These are phyloP conservation scores for Lacerta viridis DNA, from an alignment of 2,797 vertebrate genomes.

Conservation along the genomic window DNA sequence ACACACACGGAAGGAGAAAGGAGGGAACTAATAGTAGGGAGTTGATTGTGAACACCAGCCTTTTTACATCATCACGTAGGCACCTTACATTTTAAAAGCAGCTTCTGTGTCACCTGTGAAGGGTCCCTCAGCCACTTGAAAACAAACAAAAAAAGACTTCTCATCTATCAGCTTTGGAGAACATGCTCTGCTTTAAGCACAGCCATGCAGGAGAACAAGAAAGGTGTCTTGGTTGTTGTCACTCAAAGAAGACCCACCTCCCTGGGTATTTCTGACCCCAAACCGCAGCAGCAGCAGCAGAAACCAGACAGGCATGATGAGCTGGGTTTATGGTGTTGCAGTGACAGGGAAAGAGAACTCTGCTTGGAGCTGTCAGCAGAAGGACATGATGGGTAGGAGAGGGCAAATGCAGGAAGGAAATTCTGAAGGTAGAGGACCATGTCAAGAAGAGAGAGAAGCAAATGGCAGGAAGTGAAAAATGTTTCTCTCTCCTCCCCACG, in stretches of 20 bases:
- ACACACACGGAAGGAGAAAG: background rate
- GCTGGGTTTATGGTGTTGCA: slow-evolving; percentile 50
- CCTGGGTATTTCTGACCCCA: slow-evolving; percentile 21
- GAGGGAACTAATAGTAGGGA: background rate
- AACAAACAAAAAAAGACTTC: slow-evolving; percentile 44
- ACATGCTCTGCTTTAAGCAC: slow-evolving; percentile 55
- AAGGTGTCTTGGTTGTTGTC: slow-evolving; percentile 60
- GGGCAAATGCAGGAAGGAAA: background rate
- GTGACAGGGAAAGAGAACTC: slow-evolving; percentile 33
- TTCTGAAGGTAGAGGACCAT: slow-evolving; percentile 4
- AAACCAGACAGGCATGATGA: slow-evolving; percentile 40
- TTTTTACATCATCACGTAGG: background rate
- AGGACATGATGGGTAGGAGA: background rate
- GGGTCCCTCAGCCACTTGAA: slow-evolving; percentile 32
- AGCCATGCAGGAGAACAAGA: slow-evolving; percentile 52
- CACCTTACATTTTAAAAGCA: background rate
- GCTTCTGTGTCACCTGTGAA: background rate
- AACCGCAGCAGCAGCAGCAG: slow-evolving; percentile 42
- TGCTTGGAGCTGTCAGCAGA: slow-evolving; percentile 32
- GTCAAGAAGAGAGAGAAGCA: background rate
- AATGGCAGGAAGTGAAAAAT: slow-evolving; percentile 54
- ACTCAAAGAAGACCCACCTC: slow-evolving; percentile 57
- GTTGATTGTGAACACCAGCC: background rate
- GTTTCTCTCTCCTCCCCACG: slow-evolving; percentile 22
- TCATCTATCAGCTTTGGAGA: slow-evolving; percentile 4